Percentiles rank a stretch among this genome's conserved stretches.
Conservation (phyloP, 2,797 vertebrate genomes). For the Carapus acus region DNA sequence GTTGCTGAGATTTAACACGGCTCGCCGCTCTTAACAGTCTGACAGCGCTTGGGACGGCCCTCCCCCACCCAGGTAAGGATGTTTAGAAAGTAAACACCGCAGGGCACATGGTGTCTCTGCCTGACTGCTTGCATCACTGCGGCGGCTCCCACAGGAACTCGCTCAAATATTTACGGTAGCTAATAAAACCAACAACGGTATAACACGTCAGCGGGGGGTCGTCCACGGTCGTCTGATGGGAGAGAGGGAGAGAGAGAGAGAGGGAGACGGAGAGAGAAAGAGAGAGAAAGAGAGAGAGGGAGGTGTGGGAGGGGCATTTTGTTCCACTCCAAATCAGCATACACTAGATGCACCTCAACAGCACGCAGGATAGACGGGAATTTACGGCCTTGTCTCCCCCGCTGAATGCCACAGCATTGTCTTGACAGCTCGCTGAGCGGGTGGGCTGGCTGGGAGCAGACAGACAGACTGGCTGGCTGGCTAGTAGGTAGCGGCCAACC, state of each 20-base stretch:
- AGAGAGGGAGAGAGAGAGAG: no score
- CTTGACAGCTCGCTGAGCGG: background rate
- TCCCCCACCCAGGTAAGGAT: conserved; percentile 34
- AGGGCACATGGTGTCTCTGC: conserved; percentile 33
- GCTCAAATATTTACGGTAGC: conserved; percentile 55
- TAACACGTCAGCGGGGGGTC: background rate
- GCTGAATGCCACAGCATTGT: background rate
- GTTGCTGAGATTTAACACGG: conserved; percentile 8
- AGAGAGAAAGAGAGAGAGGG: no score
- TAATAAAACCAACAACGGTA: conserved; percentile 50
- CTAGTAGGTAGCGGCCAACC: conserved; percentile 4
- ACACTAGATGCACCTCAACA: conserved; percentile 15
- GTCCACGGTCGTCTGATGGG: conserved; percentile 25
- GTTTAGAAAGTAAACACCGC: conserved; percentile 56
- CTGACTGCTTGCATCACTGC: conserved; percentile 34
- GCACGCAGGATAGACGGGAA: background rate
- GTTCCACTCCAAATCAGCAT: conserved; percentile 21
- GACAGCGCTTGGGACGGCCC: conserved; percentile 11
- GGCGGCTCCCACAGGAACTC: conserved; percentile 46
- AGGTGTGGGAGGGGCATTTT: conserved; percentile 14
- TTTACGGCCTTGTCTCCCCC: conserved; percentile 4
- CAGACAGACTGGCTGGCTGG: conserved; percentile 3
- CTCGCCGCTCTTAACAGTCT: background rate
- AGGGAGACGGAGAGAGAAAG: no score
- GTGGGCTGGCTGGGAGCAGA: conserved; percentile 9